phyloP scores from a whole-genome alignment of 2,797 vertebrate species.

The Sardinella longiceps region DNA sequence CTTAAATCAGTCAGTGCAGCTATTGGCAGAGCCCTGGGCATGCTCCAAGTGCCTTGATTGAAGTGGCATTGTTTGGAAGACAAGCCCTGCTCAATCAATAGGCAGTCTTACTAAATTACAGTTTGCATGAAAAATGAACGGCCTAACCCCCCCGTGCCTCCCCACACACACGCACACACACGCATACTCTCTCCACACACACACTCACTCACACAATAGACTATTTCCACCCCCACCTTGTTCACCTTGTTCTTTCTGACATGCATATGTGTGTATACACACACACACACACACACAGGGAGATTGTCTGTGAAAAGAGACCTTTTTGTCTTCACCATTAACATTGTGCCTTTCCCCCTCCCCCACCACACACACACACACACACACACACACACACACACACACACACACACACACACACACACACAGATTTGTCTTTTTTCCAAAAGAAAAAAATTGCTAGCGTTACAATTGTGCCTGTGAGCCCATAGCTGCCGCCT shows the following conservation, averaged over 20 bases:
- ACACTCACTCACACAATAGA: constrained; percentile 21
- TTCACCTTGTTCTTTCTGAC: neutral
- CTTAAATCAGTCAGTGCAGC: constrained; percentile 89
- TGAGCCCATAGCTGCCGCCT: neutral
- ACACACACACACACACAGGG: neutral
- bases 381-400: no score
- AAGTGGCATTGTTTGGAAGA: constrained; percentile 86
- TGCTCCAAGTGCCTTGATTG: constrained; percentile 78
- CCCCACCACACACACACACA: no score
- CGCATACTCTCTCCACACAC: constrained; percentile 28
- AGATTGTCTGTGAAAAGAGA: neutral
- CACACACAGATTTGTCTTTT: neutral
- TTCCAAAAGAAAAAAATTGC: neutral
- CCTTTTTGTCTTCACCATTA: neutral
- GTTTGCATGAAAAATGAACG: constrained; percentile 84
- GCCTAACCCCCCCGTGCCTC: constrained; percentile 65
- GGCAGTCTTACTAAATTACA: constrained; percentile 84
- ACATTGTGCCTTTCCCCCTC: neutral
- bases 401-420: neutral
- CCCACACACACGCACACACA: constrained; percentile 36
- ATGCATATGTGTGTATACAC: neutral
- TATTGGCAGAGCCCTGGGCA: constrained; percentile 80
- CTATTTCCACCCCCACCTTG: neutral
- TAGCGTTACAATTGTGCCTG: neutral
- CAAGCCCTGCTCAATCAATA: constrained; percentile 79